Evolutionary conservation across 2,797 vertebrate genomes (phyloP).

Genomic region (Ctenochaetus hawaiiensis): DNA sequence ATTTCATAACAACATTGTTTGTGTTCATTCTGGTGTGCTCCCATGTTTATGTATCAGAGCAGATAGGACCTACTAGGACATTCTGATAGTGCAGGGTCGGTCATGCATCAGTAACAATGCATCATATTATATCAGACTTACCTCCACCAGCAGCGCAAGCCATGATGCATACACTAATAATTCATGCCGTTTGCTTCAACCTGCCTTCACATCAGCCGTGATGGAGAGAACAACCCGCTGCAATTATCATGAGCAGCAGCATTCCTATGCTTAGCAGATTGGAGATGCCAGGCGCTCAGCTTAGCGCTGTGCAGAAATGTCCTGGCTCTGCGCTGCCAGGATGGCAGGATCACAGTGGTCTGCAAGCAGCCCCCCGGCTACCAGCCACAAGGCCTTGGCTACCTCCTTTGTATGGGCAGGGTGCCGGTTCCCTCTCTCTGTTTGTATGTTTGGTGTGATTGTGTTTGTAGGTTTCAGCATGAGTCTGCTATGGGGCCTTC

Average conservation of each 20-base stretch:
- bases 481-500: conserved; percentile 44
- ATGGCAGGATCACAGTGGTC: conserved; percentile 72
- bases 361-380: conserved; percentile 62
- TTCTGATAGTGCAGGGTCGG: conserved; percentile 50
- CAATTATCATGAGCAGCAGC: conserved; percentile 67
- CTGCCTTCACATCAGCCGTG: conserved; percentile 51
- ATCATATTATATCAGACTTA: conserved; percentile 74
- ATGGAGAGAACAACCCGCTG: conserved; percentile 52
- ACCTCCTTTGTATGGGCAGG: conserved; percentile 55
- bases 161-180: conserved; percentile 62
- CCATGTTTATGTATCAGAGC: conserved; percentile 73
- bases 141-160: conserved; percentile 55
- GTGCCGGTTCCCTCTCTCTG: conserved; percentile 59
- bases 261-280: conserved; percentile 72
- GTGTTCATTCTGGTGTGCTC: conserved; percentile 45
- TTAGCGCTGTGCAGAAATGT: conserved; percentile 72
- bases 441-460: conserved; percentile 59
- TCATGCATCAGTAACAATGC: conserved; percentile 75
- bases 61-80: conserved; percentile 59
- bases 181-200: conserved; percentile 64
- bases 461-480: conserved; percentile 37
- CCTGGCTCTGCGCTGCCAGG: conserved; percentile 55
- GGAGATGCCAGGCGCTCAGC: conserved; percentile 67
- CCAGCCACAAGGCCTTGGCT: conserved; percentile 65
- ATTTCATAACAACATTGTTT: conserved; percentile 46